phyloP scores from a whole-genome alignment of 2,113 vertebrate genomes.

The Sterrhoptilus dennistouni region DNA sequence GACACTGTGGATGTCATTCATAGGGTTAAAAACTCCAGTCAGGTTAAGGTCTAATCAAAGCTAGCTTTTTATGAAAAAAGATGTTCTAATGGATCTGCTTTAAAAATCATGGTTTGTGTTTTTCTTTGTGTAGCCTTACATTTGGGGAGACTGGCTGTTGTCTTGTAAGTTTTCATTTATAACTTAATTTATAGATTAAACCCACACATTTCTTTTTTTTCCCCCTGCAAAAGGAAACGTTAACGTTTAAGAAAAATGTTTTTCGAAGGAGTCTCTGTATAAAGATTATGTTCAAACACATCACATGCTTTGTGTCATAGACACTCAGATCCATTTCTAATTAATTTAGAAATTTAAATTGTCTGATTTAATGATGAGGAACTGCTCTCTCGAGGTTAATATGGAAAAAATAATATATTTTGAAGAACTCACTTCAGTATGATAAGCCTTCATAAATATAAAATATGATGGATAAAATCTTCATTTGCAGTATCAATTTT shows the following conservation, averaged over 20 bases:
- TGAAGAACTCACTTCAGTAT: not conserved
- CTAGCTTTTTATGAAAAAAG: slow-evolving; percentile 18
- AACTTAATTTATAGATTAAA: not conserved
- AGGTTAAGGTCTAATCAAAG: not conserved
- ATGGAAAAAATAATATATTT: not conserved
- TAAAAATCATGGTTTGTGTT: not conserved
- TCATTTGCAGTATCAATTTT: not conserved
- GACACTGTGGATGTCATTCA: slow-evolving; percentile 40
- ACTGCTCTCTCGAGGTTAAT: not conserved
- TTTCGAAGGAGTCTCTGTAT: not conserved
- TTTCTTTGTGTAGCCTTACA: slow-evolving; percentile 3
- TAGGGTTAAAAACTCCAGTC: slow-evolving; percentile 44
- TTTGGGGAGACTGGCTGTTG: not conserved
- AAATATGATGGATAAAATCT: not conserved
- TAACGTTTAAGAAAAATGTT: not conserved
- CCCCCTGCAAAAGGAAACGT: not conserved
- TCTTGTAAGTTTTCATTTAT: not conserved
- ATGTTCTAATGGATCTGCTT: not conserved
- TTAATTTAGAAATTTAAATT: slow-evolving; percentile 22
- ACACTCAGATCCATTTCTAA: not conserved
- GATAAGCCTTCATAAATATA: not conserved
- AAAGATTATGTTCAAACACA: not conserved
- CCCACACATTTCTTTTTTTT: not conserved
- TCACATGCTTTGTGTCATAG: not conserved
- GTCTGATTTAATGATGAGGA: not conserved